Evolutionary conservation across 2,113 vertebrate species (phyloP), one percentile per base, ranked within the genome.

Genomic region (Campylorhamphus procurvoides): DNA sequence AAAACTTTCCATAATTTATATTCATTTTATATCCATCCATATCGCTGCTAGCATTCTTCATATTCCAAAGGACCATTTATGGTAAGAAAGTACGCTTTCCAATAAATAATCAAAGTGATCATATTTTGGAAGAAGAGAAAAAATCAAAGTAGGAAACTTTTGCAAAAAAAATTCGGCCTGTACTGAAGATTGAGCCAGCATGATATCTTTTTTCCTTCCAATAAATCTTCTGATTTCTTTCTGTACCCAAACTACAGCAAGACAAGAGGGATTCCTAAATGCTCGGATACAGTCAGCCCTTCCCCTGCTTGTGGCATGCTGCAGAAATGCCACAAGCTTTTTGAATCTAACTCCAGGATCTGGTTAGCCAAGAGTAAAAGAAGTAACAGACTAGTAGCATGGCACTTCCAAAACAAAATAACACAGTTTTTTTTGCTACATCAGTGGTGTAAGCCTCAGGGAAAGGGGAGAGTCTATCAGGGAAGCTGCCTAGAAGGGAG

Each of bases 71-170:
- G 49, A 66, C 83, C 56, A 89, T 90, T 94, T 94, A 92, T 84
- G 69, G 90, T 84, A 96, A 91, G 72, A 72, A 94, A 94, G 94
- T 72, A 89, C 0, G 0, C 40, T 89, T 96, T 86, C 76, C 89
- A 95, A 96, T 95, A 95, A 95, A 93, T 82, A 96, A 95, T 93
- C 89, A 89, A 96, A 94, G 77, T 68, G 74, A 96, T 96, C 62
- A 60, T 89, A 87, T 92, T 93, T 89, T 86, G 84, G 62, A 84
- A 76, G 17, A 33, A 39, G 59, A 87, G 68, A 84, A 93, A 87
- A 92, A 84, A 28, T 76, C 27, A 1, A 78, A 92, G 56, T 74
- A 90, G 85, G 86, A 96, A 94, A 91, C 15, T 86, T 90, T 10
- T 46, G 35, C 12, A 19, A 33, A 86, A 87, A 76, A 74, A 64